phyloP scores from a whole-genome alignment of 2,888 invertebrate species.

The Timandra comae region DNA sequence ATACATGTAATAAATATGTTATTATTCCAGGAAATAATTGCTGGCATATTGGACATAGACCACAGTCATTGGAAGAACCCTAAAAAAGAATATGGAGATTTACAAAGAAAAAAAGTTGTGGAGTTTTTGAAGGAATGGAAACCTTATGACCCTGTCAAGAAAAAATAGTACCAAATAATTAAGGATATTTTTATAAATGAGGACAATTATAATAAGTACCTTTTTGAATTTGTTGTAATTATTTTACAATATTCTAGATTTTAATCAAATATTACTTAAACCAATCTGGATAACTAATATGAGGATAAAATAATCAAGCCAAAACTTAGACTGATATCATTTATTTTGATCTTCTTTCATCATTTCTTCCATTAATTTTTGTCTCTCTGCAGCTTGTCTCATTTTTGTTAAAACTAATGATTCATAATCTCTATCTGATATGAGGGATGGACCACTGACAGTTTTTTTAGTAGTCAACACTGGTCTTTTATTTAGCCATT shows the following conservation, averaged over 20 bases:
- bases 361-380: slow-evolving; percentile 83
- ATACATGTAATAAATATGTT: too few relatives aligned
- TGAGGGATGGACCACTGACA: slow-evolving; percentile 48
- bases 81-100: slow-evolving; percentile 82
- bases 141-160: slow-evolving; percentile 74
- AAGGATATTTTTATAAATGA: too few relatives aligned
- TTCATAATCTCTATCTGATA: slow-evolving; percentile 86
- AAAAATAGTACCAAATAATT: slow-evolving; percentile 26
- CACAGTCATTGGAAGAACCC: slow-evolving; percentile 91
- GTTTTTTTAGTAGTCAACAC: slow-evolving; percentile 54
- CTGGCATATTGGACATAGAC: slow-evolving; percentile 94
- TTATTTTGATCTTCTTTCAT: slow-evolving; percentile 69
- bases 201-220: too few relatives aligned
- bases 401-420: slow-evolving; percentile 86
- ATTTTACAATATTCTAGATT: too few relatives aligned
- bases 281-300: too few relatives aligned
- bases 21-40: slow-evolving; percentile 90
- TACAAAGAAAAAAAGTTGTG: slow-evolving; percentile 85
- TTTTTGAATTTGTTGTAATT: too few relatives aligned
- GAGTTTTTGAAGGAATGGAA: slow-evolving; percentile 84
- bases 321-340: too few relatives aligned
- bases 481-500: slow-evolving; percentile 79
- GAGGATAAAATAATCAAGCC: too few relatives aligned
- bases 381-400: slow-evolving; percentile 90
- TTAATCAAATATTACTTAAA: too few relatives aligned